Conservation (phyloP, 2,113 vertebrate species). For the Chinchilla lanigera region DNA sequence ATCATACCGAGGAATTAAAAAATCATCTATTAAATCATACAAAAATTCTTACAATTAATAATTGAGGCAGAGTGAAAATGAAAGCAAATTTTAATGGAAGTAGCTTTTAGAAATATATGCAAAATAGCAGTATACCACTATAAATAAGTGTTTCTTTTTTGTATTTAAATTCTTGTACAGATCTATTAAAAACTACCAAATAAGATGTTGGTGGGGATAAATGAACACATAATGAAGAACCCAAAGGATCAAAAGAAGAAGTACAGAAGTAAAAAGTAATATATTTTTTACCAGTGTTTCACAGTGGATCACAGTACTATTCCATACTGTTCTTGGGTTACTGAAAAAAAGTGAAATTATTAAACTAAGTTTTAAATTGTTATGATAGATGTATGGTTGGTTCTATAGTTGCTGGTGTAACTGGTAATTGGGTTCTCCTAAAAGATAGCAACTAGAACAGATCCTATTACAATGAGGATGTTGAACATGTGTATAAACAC, state of each 20-base stretch:
- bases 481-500: background rate
- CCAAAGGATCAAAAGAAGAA: conserved; percentile 15
- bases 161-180: background rate
- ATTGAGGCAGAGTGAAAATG: background rate
- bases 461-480: background rate
- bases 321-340: background rate
- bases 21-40: background rate
- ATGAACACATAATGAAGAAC: background rate
- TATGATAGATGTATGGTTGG: background rate
- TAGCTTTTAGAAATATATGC: background rate
- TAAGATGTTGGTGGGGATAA: background rate
- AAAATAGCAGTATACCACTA: background rate
- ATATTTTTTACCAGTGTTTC: background rate
- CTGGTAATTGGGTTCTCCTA: background rate
- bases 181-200: background rate
- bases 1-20: background rate
- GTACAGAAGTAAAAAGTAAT: background rate
- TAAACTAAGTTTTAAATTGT: background rate
- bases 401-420: background rate
- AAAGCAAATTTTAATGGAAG: conserved; percentile 47
- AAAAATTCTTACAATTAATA: conserved; percentile 38
- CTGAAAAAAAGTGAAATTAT: background rate
- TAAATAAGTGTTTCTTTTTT: background rate
- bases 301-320: background rate
- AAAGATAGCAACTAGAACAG: background rate